Base-by-base conservation (phyloP, 2,797 vertebrate genomes). In the Pelobates cultripes region DNA sequence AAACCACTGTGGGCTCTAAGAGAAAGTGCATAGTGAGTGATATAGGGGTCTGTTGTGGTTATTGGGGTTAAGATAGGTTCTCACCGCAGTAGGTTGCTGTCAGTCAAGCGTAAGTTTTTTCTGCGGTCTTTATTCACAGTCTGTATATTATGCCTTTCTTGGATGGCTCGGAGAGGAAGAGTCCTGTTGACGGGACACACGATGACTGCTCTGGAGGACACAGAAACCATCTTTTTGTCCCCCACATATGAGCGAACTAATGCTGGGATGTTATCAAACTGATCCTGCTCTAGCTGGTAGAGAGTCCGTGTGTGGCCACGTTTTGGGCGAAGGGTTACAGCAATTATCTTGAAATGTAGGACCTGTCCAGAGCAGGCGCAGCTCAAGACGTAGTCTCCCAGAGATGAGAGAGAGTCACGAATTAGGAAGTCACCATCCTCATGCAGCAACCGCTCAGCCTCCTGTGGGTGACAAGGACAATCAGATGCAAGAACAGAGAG, bases 211-310 rank as follows among this genome's bases (percentile, higher is more conserved):
- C 96, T 94, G 0, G 95, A 95, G 66, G 88, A 90, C 66, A 93
- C 91, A 3, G 96, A 97, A 85, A 97, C 90, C n/a, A 94, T 90
- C 9, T 73, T 91, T 8, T 88, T 92, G 4, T 89, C 90, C 0
- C 93, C 93, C 81, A 96, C 90, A 0, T 96, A 93, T 88, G 94
- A 97, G 7, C 83, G 93, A 53, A 97, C 91, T 75, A 97, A 92
- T 66, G 95, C 93, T 0, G 96, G 93, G 57, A 96, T 87, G 13
- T 92, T 97, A 88, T 95, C 92, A 45, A 97, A 97, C 81, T 92
- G 95, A 73, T 97, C 96, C 68, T 95, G 94, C 86, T 97, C 96
- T 17, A 97, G 95, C 89, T 97, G 96, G 90, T 94, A 97, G 82
- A 96, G 92, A 83, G 93, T 93, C 42, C 92, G 84, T 3, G 95